phyloP scores from a whole-genome alignment of 2,113 vertebrate genomes.

The Pollimyrus isidori region DNA sequence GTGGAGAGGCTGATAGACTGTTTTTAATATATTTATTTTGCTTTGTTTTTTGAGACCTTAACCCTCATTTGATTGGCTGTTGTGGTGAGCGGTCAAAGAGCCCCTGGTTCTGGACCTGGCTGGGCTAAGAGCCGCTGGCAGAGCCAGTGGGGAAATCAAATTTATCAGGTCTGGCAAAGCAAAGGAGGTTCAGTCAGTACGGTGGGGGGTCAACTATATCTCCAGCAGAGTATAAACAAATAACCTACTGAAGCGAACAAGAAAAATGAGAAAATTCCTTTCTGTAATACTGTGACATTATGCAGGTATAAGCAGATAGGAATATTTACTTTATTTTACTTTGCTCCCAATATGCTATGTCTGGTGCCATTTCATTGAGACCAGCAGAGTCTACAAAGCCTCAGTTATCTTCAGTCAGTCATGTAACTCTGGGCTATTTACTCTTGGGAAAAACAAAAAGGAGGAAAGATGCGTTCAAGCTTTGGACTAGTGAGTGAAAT shows the following conservation, averaged over 20 bases:
- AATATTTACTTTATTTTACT: neutral
- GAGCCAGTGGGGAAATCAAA: constrained; percentile 11
- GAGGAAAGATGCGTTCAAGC: neutral
- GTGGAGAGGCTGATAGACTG: neutral
- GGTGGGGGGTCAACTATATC: constrained; percentile 13
- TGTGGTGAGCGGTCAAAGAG: neutral
- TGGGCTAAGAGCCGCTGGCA: neutral
- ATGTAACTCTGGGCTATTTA: neutral
- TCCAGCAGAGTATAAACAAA: constrained; percentile 9
- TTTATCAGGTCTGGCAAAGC: constrained; percentile 15
- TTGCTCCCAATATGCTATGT: neutral
- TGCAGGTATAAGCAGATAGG: neutral
- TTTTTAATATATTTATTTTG: neutral
- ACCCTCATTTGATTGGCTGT: constrained; percentile 2
- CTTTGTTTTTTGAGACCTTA: neutral
- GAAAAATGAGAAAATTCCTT: neutral
- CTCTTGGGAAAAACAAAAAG: neutral
- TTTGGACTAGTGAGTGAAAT: neutral
- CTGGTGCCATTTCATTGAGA: neutral
- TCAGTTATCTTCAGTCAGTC: neutral
- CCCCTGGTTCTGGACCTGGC: constrained; percentile 1
- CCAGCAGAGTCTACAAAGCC: neutral
- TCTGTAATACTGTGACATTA: neutral
- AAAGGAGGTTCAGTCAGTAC: neutral
- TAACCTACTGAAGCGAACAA: neutral